Base-by-base conservation (phyloP, 37 sponge, comb jelly and placozoan genomes). In the Ephydatia muelleri region DNA sequence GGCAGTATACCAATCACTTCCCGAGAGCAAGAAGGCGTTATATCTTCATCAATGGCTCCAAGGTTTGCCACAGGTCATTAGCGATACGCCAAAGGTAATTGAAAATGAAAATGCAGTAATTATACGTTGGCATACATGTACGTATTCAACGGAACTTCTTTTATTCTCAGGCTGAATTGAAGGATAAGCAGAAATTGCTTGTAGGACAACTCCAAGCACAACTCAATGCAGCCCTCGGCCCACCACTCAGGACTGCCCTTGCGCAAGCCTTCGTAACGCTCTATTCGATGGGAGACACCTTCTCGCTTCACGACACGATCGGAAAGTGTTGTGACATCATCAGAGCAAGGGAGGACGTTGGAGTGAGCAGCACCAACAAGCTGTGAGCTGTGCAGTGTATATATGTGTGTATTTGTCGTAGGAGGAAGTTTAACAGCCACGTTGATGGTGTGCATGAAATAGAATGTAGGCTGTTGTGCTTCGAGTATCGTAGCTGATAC, bases 251-350 rank as follows among this genome's bases (percentile, higher is more conserved):
- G 0, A 22, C 81, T 0, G 68, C 72, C 8, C 86, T 96, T 32
- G 94, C 88, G 31, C 78, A 79, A 36, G 89, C 88, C 4, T 94
- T 93, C 64, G 92, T 85, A 23, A 84, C 88, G 1, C 72, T 96
- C 22, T 96, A 93, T 78, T 22, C 35, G 23, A 76, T 72, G 36
- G 96, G 97, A 4, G 84, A 87, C 73, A 86, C 88, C 0, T 78
- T 85, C 30, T 75, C 78, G 19, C 38, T 96, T 78, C 75, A 86
- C 72, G 88, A 83, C 31, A 86, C 91, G 13, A 67, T 96, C 29
- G 80, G 87, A 21, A 88, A 86, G 38, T 93, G 94, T 77, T 90
- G 87, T n/a, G 97, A 96, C 67, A 78, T 43, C 43, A 82, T 79
- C 34, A 69, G 72, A 71, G 75, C 32, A 28, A 79, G 30, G 48